A percentile compares a stretch with the other conserved stretches of the same genome.
Evolutionary conservation across 2,797 vertebrate genomes (phyloP).

Genomic region (Enteromius unitaeniatus): DNA sequence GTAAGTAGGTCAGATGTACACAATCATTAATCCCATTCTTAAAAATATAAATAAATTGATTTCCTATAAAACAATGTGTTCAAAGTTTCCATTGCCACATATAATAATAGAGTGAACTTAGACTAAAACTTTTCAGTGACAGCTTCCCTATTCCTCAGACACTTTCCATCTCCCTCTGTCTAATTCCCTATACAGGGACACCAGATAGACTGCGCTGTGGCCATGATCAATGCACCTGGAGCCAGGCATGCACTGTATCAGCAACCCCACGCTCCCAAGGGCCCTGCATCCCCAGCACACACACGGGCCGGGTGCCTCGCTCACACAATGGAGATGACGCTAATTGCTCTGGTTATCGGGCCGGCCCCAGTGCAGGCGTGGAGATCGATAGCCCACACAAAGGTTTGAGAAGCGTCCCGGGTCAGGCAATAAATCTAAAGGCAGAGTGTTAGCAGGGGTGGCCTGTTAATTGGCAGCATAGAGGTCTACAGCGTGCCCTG

Average conservation of each 20-base stretch:
- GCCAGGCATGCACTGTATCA: conserved; percentile 54
- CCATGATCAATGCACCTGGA: conserved; percentile 62
- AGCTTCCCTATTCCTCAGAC: conserved; percentile 30
- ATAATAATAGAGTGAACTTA: conserved; percentile 38
- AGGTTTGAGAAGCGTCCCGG: conserved; percentile 71
- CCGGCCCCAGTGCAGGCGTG: conserved; percentile 59
- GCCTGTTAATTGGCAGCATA: conserved; percentile 74
- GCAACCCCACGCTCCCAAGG: conserved; percentile 30
- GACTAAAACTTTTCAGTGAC: conserved; percentile 45
- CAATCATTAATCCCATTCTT: not conserved
- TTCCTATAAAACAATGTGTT: not conserved
- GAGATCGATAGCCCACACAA: conserved; percentile 81
- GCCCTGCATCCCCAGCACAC: conserved; percentile 39
- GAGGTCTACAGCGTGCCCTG: conserved; percentile 38
- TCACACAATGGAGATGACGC: conserved; percentile 74
- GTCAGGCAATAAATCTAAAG: conserved; percentile 79
- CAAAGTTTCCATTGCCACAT: conserved; percentile 3
- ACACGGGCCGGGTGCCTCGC: conserved; percentile 60
- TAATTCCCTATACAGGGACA: conserved; percentile 5
- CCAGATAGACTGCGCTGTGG: conserved; percentile 22
- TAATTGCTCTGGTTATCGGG: conserved; percentile 79
- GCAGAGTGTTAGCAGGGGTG: conserved; percentile 68
- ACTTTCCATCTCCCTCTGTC: not conserved
- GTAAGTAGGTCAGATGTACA: not conserved
- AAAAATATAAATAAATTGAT: not conserved